Evolutionary conservation across 2,888 invertebrate genomes (phyloP), one percentile per base, ranked within the genome.

Genomic region (Synergus itoensis): DNA sequence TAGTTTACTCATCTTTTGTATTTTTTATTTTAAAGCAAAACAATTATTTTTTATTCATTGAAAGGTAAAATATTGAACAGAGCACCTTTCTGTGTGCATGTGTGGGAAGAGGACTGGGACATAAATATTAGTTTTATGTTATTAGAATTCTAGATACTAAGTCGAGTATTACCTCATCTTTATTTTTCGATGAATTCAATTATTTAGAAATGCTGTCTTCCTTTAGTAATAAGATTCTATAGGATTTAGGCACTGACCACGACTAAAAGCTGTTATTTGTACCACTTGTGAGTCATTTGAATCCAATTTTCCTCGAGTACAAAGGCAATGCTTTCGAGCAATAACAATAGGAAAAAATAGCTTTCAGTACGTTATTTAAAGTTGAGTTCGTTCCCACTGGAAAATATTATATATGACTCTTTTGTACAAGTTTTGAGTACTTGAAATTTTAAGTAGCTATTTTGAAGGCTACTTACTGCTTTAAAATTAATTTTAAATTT

Each of bases 41-140:
- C n/a, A 4, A 16, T 40, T 21, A 5, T 67, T 41, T 67, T 73
- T 36, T 36, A 45, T 73, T 73, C n/a, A 53, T 53, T 45, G 48
- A 28, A 73, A 73, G 73, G 73, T 73, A 73, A 28, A 53, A 14
- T 53, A 40, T 69, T 9, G n/a, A 73, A 73, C 53, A 28, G 48
- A 53, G 73, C 40, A 73, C 73, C 73, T 73, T 73, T 73, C 73
- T 73, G 14, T 4, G 28, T 14, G 60, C 21, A 60, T 60, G 60
- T 60, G 4, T 60, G 12, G 4, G n/a, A 4, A 21, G 8, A 12
- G 21, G 60, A 12, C 14, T 28, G 12, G 12, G 60, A 21, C 18
- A 2, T 21, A 21, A 60, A 21, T 60, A 21, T 60, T 21, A 60
- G 4, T 60, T 18, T 60, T 60, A 60, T 4, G 11, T 60, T 18